phyloP scores from a whole-genome alignment of 2,113 vertebrate genomes.

The Onychorhynchus coronatus region DNA sequence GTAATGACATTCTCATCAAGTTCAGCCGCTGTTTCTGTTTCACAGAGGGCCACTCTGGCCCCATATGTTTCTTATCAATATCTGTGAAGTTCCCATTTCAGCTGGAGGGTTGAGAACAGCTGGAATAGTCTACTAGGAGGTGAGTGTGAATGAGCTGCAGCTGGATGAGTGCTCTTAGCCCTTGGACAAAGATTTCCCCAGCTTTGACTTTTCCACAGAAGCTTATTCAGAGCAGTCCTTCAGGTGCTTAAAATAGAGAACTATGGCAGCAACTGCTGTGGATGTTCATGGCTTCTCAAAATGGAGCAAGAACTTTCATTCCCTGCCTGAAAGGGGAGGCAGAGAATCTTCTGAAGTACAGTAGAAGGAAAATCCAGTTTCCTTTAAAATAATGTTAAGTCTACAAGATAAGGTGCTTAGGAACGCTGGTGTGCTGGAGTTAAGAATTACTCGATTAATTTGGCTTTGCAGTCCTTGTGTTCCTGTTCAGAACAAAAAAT shows the following conservation, averaged over 20 bases:
- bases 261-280: background rate
- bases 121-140: background rate
- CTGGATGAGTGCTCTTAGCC: background rate
- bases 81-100: background rate
- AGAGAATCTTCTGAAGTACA: background rate
- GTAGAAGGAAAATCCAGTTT: background rate
- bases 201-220: background rate
- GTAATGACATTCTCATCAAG: background rate
- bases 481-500: background rate
- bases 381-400: background rate
- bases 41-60: background rate
- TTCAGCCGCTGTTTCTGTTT: background rate
- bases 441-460: background rate
- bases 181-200: background rate
- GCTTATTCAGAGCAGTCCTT: background rate
- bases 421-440: fast-evolving
- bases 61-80: background rate
- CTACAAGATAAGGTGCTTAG: background rate
- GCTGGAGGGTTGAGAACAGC: background rate
- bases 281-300: background rate
- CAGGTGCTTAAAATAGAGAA: background rate
- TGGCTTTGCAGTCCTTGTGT: background rate
- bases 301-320: background rate
- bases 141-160: background rate
- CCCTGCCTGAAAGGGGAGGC: background rate